Conservation (phyloP, 2,113 vertebrate species). For the Oncorhynchus clarkii region DNA sequence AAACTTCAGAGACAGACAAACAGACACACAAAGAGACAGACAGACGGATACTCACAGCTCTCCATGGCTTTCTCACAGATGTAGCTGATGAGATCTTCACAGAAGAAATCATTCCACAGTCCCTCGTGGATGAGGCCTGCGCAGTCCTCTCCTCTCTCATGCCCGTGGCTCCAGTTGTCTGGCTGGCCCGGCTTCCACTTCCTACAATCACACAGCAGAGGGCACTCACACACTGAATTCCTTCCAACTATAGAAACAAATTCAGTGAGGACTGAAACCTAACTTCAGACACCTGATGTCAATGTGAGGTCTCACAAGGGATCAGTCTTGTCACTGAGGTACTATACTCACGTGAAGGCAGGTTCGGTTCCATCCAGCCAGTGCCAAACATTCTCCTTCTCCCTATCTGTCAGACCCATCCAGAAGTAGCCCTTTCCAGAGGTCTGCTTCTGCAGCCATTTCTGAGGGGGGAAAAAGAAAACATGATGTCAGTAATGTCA, state of each 20-base stretch:
- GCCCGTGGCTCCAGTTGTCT: slow-evolving; percentile 87
- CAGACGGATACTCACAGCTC: slow-evolving; percentile 50
- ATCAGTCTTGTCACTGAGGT: not conserved
- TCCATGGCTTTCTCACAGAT: slow-evolving; percentile 88
- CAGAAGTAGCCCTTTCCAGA: slow-evolving; percentile 84
- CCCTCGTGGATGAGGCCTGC: slow-evolving; percentile 83
- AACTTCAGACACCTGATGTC: not conserved
- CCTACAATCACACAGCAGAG: slow-evolving; percentile 76
- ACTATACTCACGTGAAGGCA: slow-evolving; percentile 81
- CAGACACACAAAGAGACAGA: no score
- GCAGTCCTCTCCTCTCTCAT: slow-evolving; percentile 85
- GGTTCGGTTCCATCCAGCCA: slow-evolving; percentile 87
- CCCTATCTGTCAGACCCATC: slow-evolving; percentile 88
- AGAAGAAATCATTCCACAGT: slow-evolving; percentile 92
- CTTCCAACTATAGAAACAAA: not conserved
- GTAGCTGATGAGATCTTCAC: slow-evolving; percentile 86
- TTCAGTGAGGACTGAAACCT: not conserved
- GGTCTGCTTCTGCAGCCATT: slow-evolving; percentile 86
- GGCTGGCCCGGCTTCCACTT: slow-evolving; percentile 92
- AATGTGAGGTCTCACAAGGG: not conserved
- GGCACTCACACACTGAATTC: slow-evolving; percentile 39
- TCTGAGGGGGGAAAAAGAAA: slow-evolving; percentile 67
- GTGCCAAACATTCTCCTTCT: slow-evolving; percentile 83
- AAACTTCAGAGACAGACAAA: not conserved
- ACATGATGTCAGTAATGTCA: not conserved